These are phyloP conservation scores for Rattus rattus DNA, from an alignment of 2,113 vertebrate species.

Conservation along the genomic window DNA sequence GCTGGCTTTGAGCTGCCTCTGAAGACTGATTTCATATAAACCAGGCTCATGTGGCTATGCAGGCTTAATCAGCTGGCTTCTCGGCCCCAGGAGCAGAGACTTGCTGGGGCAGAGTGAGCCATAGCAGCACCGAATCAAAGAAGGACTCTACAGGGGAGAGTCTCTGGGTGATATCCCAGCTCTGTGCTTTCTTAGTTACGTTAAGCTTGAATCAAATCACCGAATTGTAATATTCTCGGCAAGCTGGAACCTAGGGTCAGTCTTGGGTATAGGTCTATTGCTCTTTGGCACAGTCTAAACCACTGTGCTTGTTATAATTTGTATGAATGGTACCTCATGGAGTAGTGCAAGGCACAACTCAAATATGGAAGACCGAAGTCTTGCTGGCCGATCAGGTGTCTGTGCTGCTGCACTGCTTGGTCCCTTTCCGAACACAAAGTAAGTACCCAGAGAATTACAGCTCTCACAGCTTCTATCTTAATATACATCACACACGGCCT, in stretches of 20 bases:
- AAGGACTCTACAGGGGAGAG: neutral
- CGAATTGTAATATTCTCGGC: neutral
- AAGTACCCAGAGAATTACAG: neutral
- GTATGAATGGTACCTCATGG: neutral
- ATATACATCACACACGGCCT: neutral
- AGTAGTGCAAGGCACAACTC: too few species aligned
- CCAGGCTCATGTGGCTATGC: neutral
- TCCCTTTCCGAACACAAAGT: neutral
- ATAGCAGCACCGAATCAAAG: neutral
- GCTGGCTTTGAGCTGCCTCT: constrained; percentile 10
- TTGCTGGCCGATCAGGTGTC: neutral
- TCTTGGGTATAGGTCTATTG: neutral
- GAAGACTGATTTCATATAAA: neutral
- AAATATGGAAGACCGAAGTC: rapidly evolving
- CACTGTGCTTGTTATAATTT: rapidly evolving
- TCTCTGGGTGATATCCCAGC: neutral
- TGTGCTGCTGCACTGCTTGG: neutral
- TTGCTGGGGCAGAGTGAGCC: rapidly evolving
- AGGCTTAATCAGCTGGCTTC: neutral
- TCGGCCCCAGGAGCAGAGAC: neutral
- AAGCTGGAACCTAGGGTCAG: neutral
- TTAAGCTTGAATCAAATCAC: neutral
- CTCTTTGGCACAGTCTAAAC: too few species aligned
- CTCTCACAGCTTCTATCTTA: neutral
- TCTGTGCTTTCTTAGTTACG: neutral